Base-by-base conservation (phyloP, 1,140 invertebrate genomes). In the Drosophila miranda region DNA sequence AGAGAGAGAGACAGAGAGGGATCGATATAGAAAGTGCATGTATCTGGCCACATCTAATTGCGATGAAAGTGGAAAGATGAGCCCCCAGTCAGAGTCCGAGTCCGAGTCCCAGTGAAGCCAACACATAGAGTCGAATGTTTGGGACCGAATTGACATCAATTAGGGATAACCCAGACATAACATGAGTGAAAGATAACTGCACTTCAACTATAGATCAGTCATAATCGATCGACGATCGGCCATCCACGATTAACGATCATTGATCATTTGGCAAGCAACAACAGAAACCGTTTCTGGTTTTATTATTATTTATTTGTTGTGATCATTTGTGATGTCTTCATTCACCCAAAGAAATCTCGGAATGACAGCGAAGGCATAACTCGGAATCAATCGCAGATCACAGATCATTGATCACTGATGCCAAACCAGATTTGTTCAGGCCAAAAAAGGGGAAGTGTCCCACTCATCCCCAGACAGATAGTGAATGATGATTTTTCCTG, bases 131-230 rank as follows among this genome's bases (percentile, higher is more conserved):
- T 30, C 28, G 28, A 30, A 30, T 30, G 28, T 8, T 30, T 3
- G 30, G 9, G 9, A 16, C 16, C 5, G 30, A 38, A 52, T 52
- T 38, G 48, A 54, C 42, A 21, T 30, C 64, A 51, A 68, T 68
- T 68, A 68, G 62, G 50, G 51, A 68, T 68, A 68, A 56, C 30
- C 62, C 62, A 30, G n/a, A 34, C 64, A 67, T 67, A 68, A 68
- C 43, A 38, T 5, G 55, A 67, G 50, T 67, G 44, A 56, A 68
- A 67, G 60, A 67, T 67, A 67, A 67, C 60, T 64, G 50, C 30
- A 21, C 28, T 21, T 42, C 48, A 49, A 63, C 51, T 63, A 43
- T 51, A 41, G 30, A 28, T 61, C 28, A 13, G 34, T 38, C 34
- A 38, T 38, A 38, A 38, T 7, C 43, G 16, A 30, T 30, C 14